Evolutionary conservation across 2,113 vertebrate genomes (phyloP).

Genomic region (Nycticryphes semicollaris): DNA sequence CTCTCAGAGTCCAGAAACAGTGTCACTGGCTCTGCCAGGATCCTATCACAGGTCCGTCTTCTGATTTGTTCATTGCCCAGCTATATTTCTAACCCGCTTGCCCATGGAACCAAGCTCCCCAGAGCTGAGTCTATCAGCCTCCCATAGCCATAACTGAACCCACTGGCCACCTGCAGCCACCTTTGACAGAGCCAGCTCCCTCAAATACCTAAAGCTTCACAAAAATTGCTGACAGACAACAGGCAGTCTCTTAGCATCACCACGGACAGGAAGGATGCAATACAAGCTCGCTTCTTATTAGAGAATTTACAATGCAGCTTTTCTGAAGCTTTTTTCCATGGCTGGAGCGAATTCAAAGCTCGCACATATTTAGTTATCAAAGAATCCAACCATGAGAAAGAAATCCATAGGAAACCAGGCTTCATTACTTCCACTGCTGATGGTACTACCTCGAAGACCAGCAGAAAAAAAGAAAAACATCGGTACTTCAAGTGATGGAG

Average conservation of each 20-base stretch:
- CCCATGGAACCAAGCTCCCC: neutral
- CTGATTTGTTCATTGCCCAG: neutral
- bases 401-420: constrained; percentile 36
- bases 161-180: neutral
- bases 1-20: neutral
- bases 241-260: neutral
- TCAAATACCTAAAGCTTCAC: neutral
- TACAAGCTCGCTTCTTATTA: neutral
- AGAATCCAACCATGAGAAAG: constrained; percentile 37
- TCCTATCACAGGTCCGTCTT: neutral
- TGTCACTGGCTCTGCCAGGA: neutral
- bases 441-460: neutral
- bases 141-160: neutral
- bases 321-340: neutral
- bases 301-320: neutral
- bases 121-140: neutral
- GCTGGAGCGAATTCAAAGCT: neutral
- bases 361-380: constrained; percentile 23
- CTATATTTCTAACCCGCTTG: neutral
- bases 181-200: neutral
- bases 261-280: neutral
- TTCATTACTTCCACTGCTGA: constrained; percentile 23
- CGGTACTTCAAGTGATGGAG: neutral
- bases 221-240: neutral
- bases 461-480: neutral